Evolutionary conservation across 2,888 invertebrate species (phyloP), one percentile per base, ranked within the genome.

Genomic region (Drosophila nr. fundita): DNA sequence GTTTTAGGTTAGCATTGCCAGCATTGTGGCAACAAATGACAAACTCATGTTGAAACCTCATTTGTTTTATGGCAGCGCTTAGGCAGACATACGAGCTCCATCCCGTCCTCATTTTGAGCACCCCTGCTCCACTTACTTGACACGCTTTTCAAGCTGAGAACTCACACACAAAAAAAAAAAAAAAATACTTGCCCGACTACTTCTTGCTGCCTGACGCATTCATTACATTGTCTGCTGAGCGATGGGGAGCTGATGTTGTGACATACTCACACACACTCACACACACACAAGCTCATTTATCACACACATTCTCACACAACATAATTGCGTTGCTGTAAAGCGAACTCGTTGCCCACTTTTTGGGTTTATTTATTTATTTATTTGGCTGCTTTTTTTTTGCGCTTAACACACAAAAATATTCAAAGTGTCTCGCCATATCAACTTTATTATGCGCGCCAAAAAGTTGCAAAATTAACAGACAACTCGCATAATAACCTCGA

Each of bases 401-500:
- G 45, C 58, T 50, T 45, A 55, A 65, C 48, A 61, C 59, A 52
- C 60, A 68, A 70, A 83, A 80, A 69, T 70, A 81, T 86, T 78
- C 76, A 80, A 83, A 86, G 81, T 76, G 83, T 85, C 75, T 73
- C 66, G 76, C 69, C 73, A 60, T 79, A 82, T 88, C 83, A 89
- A 83, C 84, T 85, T 85, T 90, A 90, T 90, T 85, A 86, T 83
- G 81, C 87, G 73, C 85, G 81, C 82, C 83, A 73, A 87, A 78
- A 85, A 83, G 87, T 89, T 83, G 84, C 84, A 68, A 89, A 88
- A 85, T 85, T 89, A 89, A 80, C 87, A 89, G 83, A 89, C 67
- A 83, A 53, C 67, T 59, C 45, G 52, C 40, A n/a, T 50, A 64
- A 63, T 54, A 57, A 40, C 52, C 45, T 36, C 38, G n/a, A 21